Base-by-base conservation (phyloP, 2,797 vertebrate species). In the Esox lucius region DNA sequence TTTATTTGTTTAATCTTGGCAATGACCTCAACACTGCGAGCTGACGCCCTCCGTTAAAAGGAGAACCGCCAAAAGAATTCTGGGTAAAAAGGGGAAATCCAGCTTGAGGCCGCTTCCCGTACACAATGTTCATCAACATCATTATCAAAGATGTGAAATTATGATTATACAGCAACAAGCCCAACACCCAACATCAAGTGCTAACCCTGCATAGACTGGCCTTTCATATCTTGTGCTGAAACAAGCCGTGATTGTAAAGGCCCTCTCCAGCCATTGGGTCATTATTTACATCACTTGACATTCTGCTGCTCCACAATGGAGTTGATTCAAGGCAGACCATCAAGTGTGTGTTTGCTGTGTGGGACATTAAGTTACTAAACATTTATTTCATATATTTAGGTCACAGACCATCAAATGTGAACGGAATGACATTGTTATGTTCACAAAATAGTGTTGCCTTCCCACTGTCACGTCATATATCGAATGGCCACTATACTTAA, bases 31-130 rank as follows among this genome's bases (percentile, higher is more conserved):
- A 84, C 82, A 79, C 39, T 75, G 78, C 65, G 70, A 85, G 87
- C 80, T 85, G 85, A 91, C 87, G 80, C 87, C 88, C 89, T 83
- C 84, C 82, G 90, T 91, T 83, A 89, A 87, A 87, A 84, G 72
- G 17, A 69, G 11, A 9, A 22, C 24, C 17, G 22, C 67, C 19
- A 61, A 80, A 80, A 72, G 79, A 84, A 84, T 86, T 83, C 72
- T 80, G 86, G 76, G 79, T 76, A 74, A 69, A 75, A 74, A 67
- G 88, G 90, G 90, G 83, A 90, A 90, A 83, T 91, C 88, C 87
- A 85, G 74, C 83, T 78, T 77, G 79, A 78, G 83, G 78, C 73
- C 75, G 72, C 78, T 77, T 81, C 79, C 71, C 28, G 66, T 51
- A 13, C 56, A 64, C 19, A 59, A 80, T 76, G n/a, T 78, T 78